Percentiles rank a stretch among this genome's conserved stretches.
phyloP scores from a whole-genome alignment of 2,797 vertebrate species.

The Distichodus sexfasciatus region DNA sequence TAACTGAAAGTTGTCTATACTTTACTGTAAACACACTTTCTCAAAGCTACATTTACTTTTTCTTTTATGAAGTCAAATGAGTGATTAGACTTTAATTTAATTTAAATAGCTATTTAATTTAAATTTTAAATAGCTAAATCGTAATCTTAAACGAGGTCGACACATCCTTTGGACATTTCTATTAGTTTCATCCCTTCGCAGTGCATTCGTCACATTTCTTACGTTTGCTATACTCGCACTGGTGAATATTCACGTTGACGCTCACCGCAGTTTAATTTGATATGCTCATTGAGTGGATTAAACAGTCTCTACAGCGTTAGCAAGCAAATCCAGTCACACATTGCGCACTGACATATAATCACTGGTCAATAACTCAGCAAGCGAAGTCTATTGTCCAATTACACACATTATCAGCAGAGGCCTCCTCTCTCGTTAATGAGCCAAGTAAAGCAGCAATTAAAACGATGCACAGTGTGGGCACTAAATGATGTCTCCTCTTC shows the following conservation, averaged over 20 bases:
- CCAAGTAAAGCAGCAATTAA: slow-evolving; percentile 71
- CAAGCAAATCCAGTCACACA: slow-evolving; percentile 58
- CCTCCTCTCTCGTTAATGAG: slow-evolving; percentile 71
- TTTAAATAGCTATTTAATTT: no score
- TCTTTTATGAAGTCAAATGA: not conserved
- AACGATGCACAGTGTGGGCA: slow-evolving; percentile 71
- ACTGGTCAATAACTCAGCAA: slow-evolving; percentile 77
- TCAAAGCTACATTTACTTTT: not conserved
- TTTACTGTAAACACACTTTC: no score
- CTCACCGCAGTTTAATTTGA: slow-evolving; percentile 1
- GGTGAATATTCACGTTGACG: not conserved
- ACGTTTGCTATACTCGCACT: not conserved
- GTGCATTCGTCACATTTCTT: not conserved
- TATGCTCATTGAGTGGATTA: slow-evolving; percentile 39
- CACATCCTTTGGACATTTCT: not conserved
- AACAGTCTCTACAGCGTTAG: slow-evolving; percentile 52
- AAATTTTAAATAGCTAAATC: no score
- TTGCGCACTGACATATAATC: slow-evolving; percentile 66
- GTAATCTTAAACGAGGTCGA: no score
- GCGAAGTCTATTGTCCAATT: slow-evolving; percentile 76
- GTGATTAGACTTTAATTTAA: no score
- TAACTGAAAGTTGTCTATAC: no score
- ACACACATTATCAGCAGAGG: slow-evolving; percentile 73
- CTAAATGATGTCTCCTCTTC: slow-evolving; percentile 71
- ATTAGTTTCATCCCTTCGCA: not conserved